Conservation (phyloP, 2,113 vertebrate species). For the Oenanthe oenanthe region DNA sequence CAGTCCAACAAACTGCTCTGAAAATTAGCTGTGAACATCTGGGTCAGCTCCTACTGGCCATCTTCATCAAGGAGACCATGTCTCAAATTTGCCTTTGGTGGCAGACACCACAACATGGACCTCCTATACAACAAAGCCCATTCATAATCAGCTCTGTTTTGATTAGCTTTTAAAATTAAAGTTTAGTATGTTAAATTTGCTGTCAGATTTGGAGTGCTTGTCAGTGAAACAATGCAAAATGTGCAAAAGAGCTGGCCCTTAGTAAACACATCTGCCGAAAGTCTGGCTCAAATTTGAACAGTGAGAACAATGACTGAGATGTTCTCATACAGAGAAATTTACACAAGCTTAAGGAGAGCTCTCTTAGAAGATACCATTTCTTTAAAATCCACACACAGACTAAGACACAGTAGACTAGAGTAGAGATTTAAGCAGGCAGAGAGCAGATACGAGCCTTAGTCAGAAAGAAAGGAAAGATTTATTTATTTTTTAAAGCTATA, state of each 20-base stretch:
- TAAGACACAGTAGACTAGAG: conserved; percentile 79
- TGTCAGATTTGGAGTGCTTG: conserved; percentile 15
- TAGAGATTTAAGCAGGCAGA: conserved; percentile 79
- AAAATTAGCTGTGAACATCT: conserved; percentile 9
- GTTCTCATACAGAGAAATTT: conserved; percentile 52
- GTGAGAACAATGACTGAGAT: conserved; percentile 64
- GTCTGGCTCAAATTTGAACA: conserved; percentile 44
- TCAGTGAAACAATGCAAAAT: neutral
- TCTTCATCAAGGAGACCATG: neutral
- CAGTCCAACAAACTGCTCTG: neutral
- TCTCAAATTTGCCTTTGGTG: neutral
- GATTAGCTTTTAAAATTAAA: neutral
- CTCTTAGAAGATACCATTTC: conserved; percentile 33
- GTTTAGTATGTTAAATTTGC: neutral
- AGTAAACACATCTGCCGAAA: conserved; percentile 7
- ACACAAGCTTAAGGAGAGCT: conserved; percentile 42
- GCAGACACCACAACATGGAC: neutral
- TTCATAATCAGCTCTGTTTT: neutral
- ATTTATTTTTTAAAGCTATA: conserved; percentile 62
- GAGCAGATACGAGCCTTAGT: conserved; percentile 73
- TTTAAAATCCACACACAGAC: conserved; percentile 73
- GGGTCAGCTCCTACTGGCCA: neutral
- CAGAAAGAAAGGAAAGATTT: conserved; percentile 73
- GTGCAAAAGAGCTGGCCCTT: neutral
- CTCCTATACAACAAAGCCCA: neutral